Conservation (phyloP, 2,113 vertebrate species). For the Myocastor coypus region DNA sequence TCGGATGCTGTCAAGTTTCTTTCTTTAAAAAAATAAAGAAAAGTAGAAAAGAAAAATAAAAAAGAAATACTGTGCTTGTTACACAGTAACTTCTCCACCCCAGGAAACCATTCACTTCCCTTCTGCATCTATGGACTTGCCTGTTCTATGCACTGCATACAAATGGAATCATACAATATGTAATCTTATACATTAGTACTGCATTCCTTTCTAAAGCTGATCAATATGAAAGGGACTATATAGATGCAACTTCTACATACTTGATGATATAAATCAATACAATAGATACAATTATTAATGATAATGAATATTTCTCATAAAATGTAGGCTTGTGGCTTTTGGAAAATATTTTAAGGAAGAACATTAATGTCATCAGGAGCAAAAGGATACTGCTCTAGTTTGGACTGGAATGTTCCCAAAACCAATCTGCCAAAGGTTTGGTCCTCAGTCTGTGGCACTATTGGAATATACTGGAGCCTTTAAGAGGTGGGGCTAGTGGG, state of each 20-base stretch:
- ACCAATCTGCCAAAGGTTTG: neutral
- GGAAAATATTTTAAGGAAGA: neutral
- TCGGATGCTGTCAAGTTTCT: no score
- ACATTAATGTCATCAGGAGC: neutral
- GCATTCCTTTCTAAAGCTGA: neutral
- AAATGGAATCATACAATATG: neutral
- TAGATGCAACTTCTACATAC: neutral
- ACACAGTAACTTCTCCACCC: neutral
- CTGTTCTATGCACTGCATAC: neutral
- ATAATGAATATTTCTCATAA: slow-evolving; percentile 2
- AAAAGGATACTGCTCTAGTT: neutral
- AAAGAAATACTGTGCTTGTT: neutral
- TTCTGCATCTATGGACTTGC: neutral
- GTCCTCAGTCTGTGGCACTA: neutral
- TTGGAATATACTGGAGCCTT: neutral
- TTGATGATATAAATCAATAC: neutral
- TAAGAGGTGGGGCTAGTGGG: neutral
- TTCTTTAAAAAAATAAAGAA: no score
- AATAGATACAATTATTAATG: slow-evolving; percentile 14
- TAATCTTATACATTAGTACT: neutral
- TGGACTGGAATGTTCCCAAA: neutral
- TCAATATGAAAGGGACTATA: neutral
- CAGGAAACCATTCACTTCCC: neutral
- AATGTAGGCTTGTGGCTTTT: neutral
- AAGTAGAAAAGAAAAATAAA: no score